Conservation (phyloP, 2,888 invertebrate genomes). For the Phyllotreta cruciferae region DNA sequence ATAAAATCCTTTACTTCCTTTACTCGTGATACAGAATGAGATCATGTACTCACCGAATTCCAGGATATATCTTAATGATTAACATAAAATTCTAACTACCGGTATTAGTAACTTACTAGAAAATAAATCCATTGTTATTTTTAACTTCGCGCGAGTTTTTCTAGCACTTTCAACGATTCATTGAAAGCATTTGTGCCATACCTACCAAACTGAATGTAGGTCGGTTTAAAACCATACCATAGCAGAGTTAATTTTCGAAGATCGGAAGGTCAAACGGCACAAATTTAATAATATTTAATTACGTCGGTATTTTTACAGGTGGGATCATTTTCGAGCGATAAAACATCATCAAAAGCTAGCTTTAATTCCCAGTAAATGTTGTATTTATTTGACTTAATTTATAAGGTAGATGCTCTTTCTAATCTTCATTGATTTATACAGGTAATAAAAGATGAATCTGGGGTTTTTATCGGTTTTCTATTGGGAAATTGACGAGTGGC, state of each 20-base stretch:
- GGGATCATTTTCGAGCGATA: background rate
- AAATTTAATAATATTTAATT: constrained; percentile 11
- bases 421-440: no score
- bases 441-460: no score
- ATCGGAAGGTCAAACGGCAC: constrained; percentile 18
- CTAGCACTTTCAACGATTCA: background rate
- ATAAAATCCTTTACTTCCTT: background rate
- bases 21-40: constrained; percentile 2
- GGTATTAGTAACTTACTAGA: background rate
- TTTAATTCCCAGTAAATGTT: no score
- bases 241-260: constrained; percentile 15
- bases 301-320: background rate
- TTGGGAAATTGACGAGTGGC: no score
- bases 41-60: constrained; percentile 10
- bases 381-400: no score
- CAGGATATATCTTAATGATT: constrained; percentile 17
- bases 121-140: constrained; percentile 11
- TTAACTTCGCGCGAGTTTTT: constrained; percentile 12
- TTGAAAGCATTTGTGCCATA: background rate
- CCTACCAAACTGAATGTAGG: constrained; percentile 19
- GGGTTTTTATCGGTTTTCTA: no score
- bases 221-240: background rate
- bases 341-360: no score
- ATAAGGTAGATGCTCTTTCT: no score
- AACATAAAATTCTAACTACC: background rate